Conservation (phyloP, 2,888 invertebrate genomes). For the Xanthostigma xanthostigma region DNA sequence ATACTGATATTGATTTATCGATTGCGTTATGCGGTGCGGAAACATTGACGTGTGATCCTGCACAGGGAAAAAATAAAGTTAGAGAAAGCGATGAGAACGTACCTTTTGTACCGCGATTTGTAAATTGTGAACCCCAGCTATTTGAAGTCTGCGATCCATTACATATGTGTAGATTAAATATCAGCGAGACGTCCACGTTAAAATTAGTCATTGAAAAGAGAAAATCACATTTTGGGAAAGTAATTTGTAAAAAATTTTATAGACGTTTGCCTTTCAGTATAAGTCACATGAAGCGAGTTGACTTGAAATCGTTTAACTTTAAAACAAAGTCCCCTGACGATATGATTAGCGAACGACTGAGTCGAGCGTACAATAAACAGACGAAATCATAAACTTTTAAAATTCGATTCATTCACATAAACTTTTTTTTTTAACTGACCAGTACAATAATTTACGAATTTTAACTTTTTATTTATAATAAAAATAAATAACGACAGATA, state of each 20-base stretch:
- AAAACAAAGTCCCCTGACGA: conserved; percentile 45
- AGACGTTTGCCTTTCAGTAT: conserved; percentile 10
- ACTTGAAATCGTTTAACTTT: conserved; percentile 35
- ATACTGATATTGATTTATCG: conserved; percentile 28
- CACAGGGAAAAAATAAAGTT: not conserved
- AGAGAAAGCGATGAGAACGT: conserved; percentile 7
- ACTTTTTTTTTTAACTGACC: too few species aligned
- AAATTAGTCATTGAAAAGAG: conserved; percentile 17
- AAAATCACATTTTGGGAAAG: conserved; percentile 34
- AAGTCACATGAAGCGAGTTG: too few species aligned
- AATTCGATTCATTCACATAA: too few species aligned
- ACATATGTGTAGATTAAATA: conserved; percentile 20
- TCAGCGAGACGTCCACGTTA: conserved; percentile 14
- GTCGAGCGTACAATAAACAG: conserved; percentile 10
- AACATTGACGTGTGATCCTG: conserved; percentile 13
- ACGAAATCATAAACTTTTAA: too few species aligned
- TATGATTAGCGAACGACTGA: conserved; percentile 28
- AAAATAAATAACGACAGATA: too few species aligned
- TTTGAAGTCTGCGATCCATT: conserved; percentile 24
- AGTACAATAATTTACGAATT: too few species aligned
- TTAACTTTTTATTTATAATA: too few species aligned
- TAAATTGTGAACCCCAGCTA: conserved; percentile 22
- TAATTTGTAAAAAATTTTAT: conserved; percentile 27
- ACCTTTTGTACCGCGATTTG: conserved; percentile 24
- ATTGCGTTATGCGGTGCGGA: conserved; percentile 22